A percentile compares a stretch with the other conserved stretches of the same genome.
These are phyloP conservation scores for Eupithecia subfuscata DNA, from an alignment of 2,888 invertebrate genomes.

Conservation along the genomic window DNA sequence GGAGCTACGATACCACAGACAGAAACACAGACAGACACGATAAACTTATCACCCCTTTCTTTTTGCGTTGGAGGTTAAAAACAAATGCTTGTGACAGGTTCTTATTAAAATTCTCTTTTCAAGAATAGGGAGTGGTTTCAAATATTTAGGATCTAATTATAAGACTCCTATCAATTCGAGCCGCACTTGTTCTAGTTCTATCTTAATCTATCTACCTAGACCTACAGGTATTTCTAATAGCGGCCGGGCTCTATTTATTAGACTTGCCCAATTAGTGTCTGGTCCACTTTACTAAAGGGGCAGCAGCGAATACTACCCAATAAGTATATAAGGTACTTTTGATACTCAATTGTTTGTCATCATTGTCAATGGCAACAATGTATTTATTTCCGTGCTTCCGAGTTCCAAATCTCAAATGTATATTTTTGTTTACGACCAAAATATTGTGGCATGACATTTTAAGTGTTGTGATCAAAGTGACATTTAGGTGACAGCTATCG, in stretches of 20 bases:
- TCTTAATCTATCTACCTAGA: neutral
- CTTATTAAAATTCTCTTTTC: neutral
- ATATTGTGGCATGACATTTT: conserved; percentile 20
- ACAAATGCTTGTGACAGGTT: neutral
- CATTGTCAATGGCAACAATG: neutral
- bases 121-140: conserved; percentile 8
- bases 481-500: conserved; percentile 17
- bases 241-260: neutral
- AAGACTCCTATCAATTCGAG: neutral
- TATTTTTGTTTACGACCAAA: neutral
- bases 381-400: neutral
- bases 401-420: neutral
- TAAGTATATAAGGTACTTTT: neutral
- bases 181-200: neutral
- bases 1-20: too few relatives aligned
- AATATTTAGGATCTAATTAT: neutral
- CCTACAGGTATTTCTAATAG: neutral
- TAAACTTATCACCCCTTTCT: too few relatives aligned
- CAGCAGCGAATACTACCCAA: neutral
- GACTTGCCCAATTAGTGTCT: neutral
- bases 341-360: neutral
- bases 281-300: neutral
- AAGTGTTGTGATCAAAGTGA: conserved; percentile 33
- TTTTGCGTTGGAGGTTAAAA: neutral
- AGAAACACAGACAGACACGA: too few relatives aligned